Evolutionary conservation across 2,797 vertebrate species (phyloP).

Genomic region (Somateria mollissima): DNA sequence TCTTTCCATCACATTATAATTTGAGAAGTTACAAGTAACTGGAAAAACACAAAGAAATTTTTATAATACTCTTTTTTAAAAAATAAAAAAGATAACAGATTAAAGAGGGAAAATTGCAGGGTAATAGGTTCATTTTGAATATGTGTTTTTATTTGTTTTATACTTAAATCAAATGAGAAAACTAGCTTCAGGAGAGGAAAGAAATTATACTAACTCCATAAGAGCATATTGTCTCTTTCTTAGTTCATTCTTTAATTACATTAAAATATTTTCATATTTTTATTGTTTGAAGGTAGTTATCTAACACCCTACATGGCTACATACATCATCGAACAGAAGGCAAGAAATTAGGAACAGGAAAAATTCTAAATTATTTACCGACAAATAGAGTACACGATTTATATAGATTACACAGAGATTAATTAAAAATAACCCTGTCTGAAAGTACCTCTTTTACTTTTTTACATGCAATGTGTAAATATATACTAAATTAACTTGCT

Average conservation of each 20-base stretch:
- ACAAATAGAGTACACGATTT: neutral
- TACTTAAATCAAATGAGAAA: neutral
- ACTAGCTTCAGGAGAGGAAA: neutral
- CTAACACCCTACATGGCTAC: neutral
- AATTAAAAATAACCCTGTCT: neutral
- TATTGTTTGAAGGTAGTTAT: neutral
- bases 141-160: fast-evolving
- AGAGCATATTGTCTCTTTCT: neutral
- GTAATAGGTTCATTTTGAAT: neutral
- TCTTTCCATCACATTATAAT: neutral
- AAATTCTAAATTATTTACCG: neutral
- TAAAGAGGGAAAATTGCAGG: neutral
- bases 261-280: neutral
- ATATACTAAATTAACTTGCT: neutral
- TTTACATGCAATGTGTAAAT: neutral
- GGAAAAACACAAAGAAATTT: neutral
- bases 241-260: neutral
- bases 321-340: neutral
- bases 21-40: neutral
- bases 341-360: neutral
- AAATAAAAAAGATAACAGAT: neutral
- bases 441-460: neutral
- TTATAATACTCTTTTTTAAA: neutral
- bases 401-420: neutral
- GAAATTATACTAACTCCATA: neutral